These are phyloP conservation scores for Brachypteracias leptosomus DNA, from an alignment of 2,113 vertebrate species.

Conservation along the genomic window DNA sequence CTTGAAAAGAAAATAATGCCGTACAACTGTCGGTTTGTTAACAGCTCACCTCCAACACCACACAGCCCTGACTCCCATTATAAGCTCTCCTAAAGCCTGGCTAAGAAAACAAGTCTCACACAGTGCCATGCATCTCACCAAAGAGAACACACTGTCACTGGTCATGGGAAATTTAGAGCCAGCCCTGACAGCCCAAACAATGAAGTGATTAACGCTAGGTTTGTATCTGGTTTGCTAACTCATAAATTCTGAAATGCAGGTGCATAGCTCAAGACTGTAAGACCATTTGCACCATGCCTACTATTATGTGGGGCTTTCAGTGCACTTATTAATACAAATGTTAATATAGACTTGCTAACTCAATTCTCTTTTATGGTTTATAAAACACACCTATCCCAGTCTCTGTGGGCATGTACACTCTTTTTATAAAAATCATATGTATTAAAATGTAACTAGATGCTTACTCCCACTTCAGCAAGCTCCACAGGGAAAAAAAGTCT, in stretches of 20 bases:
- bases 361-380: slow-evolving; percentile 38
- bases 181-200: background rate
- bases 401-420: slow-evolving; percentile 28
- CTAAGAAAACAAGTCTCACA: background rate
- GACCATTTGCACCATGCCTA: background rate
- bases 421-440: slow-evolving; percentile 28
- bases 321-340: slow-evolving; percentile 36
- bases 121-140: background rate
- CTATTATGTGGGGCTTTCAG: background rate
- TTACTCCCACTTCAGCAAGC: background rate
- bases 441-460: slow-evolving; percentile 45
- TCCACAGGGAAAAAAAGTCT: background rate
- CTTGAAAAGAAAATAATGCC: background rate
- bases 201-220: slow-evolving; percentile 20
- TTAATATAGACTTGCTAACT: slow-evolving; percentile 14
- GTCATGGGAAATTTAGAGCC: slow-evolving; percentile 24
- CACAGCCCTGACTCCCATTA: background rate
- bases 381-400: slow-evolving; percentile 10
- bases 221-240: slow-evolving; percentile 33
- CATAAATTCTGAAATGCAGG: slow-evolving; percentile 3
- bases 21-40: background rate
- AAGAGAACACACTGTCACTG: slow-evolving; percentile 2
- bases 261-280: background rate
- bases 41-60: background rate
- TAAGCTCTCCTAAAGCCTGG: background rate